A percentile compares a stretch with the other conserved stretches of the same genome.
These are phyloP conservation scores for Avahi laniger DNA, from an alignment of 2,797 vertebrate genomes.

Conservation along the genomic window DNA sequence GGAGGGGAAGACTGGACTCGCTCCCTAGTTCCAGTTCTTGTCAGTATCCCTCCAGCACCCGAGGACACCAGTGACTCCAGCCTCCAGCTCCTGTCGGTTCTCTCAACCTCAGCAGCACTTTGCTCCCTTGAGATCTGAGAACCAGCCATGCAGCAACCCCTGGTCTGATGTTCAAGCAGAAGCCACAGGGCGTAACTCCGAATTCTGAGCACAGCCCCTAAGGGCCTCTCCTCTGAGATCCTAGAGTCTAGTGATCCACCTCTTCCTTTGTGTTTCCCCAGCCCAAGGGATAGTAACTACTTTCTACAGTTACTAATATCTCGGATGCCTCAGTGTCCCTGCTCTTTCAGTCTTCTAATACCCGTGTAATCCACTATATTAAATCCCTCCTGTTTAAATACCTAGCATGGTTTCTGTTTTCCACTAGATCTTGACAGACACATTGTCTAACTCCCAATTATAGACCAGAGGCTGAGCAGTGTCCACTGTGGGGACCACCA, in stretches of 20 bases:
- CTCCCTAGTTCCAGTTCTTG: not conserved
- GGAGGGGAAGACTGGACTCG: not conserved
- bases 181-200: not conserved
- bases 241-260: no score
- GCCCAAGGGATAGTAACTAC: not conserved
- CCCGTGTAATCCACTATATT: not conserved
- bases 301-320: not conserved
- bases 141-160: fast-evolving
- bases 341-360: not conserved
- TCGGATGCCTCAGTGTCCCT: not conserved
- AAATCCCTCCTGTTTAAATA: not conserved
- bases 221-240: not conserved
- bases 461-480: not conserved
- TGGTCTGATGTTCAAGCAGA: not conserved
- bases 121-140: not conserved
- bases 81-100: not conserved
- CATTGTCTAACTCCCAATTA: fast-evolving
- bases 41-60: not conserved
- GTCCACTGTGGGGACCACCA: no score
- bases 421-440: not conserved
- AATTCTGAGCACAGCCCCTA: not conserved
- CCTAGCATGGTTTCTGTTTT: not conserved
- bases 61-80: not conserved
- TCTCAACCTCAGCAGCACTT: not conserved
- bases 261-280: not conserved